A percentile compares a stretch with the other conserved stretches of the same genome.
Conservation (phyloP, 2,797 vertebrate genomes). For the Epinephelus coioides region DNA sequence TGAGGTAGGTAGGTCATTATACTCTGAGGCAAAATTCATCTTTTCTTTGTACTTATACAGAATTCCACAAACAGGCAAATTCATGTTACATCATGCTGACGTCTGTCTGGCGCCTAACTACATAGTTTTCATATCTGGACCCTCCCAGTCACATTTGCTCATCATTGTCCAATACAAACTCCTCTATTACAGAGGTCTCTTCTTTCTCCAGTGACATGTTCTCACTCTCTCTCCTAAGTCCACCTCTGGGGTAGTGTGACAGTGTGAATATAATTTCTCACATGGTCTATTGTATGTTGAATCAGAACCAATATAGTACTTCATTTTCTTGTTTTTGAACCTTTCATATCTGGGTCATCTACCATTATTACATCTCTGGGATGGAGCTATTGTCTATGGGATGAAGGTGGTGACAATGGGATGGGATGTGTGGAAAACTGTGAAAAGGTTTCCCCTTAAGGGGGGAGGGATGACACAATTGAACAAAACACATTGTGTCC, state of each 20-base stretch:
- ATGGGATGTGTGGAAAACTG: conserved; percentile 70
- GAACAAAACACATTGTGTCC: conserved; percentile 75
- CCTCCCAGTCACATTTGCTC: conserved; percentile 51
- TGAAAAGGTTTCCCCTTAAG: conserved; percentile 85
- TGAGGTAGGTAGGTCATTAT: conserved; percentile 63
- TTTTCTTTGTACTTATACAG: conserved; percentile 36
- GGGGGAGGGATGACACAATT: conserved; percentile 84
- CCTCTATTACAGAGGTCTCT: conserved; percentile 50
- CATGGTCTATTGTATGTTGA: conserved; percentile 53
- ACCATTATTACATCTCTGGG: conserved; percentile 54
- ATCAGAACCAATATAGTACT: conserved; percentile 38
- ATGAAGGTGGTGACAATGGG: conserved; percentile 63
- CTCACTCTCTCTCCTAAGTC: conserved; percentile 46
- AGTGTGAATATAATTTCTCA: conserved; percentile 46
- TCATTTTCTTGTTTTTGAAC: conserved; percentile 57
- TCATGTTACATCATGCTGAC: conserved; percentile 50
- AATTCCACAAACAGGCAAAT: conserved; percentile 52
- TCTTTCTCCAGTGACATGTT: conserved; percentile 48
- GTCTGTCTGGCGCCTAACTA: conserved; percentile 42
- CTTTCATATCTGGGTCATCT: conserved; percentile 56
- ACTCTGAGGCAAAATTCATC: conserved; percentile 4
- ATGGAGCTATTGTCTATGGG: conserved; percentile 58
- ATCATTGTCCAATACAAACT: conserved; percentile 48
- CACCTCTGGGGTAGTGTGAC: conserved; percentile 52
- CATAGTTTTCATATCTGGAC: conserved; percentile 55